Percentiles rank a stretch among this genome's conserved stretches.
Conservation (phyloP, 2,797 vertebrate genomes). For the Poeciliopsis infans region DNA sequence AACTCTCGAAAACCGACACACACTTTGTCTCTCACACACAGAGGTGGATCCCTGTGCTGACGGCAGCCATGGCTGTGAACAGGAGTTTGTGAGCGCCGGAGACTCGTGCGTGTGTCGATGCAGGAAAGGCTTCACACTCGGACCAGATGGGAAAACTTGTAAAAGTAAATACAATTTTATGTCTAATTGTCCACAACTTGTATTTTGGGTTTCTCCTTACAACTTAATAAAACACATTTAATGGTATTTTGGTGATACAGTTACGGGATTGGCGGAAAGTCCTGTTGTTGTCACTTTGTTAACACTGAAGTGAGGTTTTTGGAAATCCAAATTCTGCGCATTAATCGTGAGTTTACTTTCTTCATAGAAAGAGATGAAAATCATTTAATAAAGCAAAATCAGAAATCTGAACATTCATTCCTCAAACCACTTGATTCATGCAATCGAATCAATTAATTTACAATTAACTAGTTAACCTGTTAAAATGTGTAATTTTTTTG, state of each 20-base stretch:
- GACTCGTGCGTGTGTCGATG: constrained; percentile 86
- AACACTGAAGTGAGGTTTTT: not conserved
- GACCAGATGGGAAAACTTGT: constrained; percentile 81
- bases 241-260: not conserved
- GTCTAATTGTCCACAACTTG: not conserved
- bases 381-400: not conserved
- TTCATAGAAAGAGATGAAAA: not conserved
- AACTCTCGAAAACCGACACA: not conserved
- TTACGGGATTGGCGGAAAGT: not conserved
- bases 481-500: too few species aligned
- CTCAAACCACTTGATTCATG: not conserved
- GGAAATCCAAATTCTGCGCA: not conserved
- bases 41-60: constrained; percentile 84
- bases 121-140: constrained; percentile 82
- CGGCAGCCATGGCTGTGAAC: constrained; percentile 85
- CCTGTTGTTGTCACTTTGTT: not conserved
- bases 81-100: constrained; percentile 85
- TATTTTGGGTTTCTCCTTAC: not conserved
- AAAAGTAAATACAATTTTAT: constrained; percentile 22
- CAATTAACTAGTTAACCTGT: not conserved
- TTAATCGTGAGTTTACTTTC: not conserved
- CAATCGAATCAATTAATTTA: not conserved
- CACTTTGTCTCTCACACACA: constrained; percentile 40
- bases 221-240: not conserved
- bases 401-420: not conserved